Conservation (phyloP, 2,797 vertebrate genomes). For the Cyprinodon diabolis region DNA sequence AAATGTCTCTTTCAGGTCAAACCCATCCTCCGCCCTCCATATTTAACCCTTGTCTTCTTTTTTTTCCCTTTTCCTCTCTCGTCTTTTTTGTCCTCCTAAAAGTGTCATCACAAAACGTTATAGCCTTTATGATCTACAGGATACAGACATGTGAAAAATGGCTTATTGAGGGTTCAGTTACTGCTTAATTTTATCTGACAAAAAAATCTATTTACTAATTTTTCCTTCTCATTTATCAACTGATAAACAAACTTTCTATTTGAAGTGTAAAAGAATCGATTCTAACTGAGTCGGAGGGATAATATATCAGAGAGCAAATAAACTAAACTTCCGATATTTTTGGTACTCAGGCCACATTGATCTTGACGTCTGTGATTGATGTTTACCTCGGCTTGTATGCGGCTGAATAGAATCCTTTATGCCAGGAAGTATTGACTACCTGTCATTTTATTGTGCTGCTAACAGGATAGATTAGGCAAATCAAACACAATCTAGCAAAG, state of each 20-base stretch:
- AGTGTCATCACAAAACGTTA: constrained; percentile 20
- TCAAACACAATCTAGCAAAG: neutral
- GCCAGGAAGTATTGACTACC: neutral
- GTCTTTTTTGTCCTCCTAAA: constrained; percentile 4
- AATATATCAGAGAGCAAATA: constrained; percentile 34
- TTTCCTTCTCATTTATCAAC: constrained; percentile 55
- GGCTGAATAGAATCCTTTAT: constrained; percentile 8
- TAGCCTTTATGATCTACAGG: constrained; percentile 49
- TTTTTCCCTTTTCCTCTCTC: neutral
- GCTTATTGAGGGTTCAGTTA: constrained; percentile 68
- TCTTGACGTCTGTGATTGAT: constrained; percentile 40
- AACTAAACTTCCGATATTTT: constrained; percentile 43
- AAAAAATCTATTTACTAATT: constrained; percentile 56
- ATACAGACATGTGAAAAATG: constrained; percentile 76
- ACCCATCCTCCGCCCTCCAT: constrained; percentile 4
- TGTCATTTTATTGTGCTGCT: constrained; percentile 3
- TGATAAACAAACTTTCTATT: constrained; percentile 63
- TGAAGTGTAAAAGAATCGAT: constrained; percentile 54
- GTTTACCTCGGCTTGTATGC: constrained; percentile 17
- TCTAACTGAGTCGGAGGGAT: constrained; percentile 49
- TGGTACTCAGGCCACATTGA: constrained; percentile 35
- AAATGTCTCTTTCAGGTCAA: constrained; percentile 24
- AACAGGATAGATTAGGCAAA: constrained; percentile 1
- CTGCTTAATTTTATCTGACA: constrained; percentile 69
- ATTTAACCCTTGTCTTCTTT: neutral